These are phyloP conservation scores for Sebastes schlegelii DNA, from an alignment of 2,113 vertebrate species.

Conservation along the genomic window DNA sequence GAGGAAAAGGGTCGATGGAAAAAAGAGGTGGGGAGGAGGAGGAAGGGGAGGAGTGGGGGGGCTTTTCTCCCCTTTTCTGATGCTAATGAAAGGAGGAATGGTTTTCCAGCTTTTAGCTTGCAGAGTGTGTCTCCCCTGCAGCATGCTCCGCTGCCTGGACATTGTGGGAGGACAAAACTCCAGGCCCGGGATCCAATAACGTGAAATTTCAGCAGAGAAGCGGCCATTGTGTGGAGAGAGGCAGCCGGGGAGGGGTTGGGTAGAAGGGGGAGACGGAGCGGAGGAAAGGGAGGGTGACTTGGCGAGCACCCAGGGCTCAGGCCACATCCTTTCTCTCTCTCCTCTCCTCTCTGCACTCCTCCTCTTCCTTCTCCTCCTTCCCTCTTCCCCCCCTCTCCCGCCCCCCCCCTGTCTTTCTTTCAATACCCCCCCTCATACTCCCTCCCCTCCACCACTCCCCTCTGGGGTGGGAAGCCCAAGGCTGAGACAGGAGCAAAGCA, in stretches of 20 bases:
- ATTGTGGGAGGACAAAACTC: constrained; percentile 88
- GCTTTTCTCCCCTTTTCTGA: constrained; percentile 83
- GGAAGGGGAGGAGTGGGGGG: constrained; percentile 33
- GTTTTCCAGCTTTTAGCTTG: constrained; percentile 87
- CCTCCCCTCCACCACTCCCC: constrained; percentile 57
- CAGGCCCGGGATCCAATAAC: constrained; percentile 86
- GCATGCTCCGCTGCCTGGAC: constrained; percentile 87
- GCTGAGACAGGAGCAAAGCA: constrained; percentile 76
- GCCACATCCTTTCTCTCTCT: constrained; percentile 84
- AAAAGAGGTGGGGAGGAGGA: constrained; percentile 26
- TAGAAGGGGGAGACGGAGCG: constrained; percentile 66
- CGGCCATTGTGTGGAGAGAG: constrained; percentile 83
- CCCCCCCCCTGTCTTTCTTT: constrained; percentile 52
- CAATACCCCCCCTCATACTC: constrained; percentile 30
- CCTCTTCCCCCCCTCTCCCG: constrained; percentile 29
- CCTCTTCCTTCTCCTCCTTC: constrained; percentile 54
- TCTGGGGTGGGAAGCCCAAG: constrained; percentile 75
- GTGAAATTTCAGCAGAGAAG: constrained; percentile 89
- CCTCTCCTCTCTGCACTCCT: constrained; percentile 48
- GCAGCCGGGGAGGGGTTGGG: constrained; percentile 77
- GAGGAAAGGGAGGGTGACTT: constrained; percentile 81
- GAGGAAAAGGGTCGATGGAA: constrained; percentile 60
- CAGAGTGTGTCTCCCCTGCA: constrained; percentile 87
- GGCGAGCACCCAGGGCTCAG: constrained; percentile 83
- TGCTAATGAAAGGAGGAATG: constrained; percentile 87